phyloP scores from a whole-genome alignment of 2,888 invertebrate genomes.

The Hoplodrina ambigua region DNA sequence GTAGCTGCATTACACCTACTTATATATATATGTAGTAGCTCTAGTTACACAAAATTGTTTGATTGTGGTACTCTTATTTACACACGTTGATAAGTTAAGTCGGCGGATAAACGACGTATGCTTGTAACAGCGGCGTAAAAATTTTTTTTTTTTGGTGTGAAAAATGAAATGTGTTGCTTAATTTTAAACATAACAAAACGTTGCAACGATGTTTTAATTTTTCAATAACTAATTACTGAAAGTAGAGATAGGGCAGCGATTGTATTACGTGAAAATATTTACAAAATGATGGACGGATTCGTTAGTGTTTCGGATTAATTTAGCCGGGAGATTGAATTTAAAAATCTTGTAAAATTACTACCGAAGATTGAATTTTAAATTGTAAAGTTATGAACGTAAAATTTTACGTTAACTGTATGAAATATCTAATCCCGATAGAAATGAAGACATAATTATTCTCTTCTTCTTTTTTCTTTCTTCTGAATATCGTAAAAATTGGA shows the following conservation, averaged over 20 bases:
- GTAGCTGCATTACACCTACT: not conserved
- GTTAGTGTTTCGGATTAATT: not conserved
- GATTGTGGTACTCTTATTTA: constrained; percentile 63
- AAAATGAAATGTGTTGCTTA: not conserved
- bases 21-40: constrained; percentile 35
- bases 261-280: constrained; percentile 23
- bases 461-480: constrained; percentile 1
- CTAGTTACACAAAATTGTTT: constrained; percentile 69
- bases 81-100: constrained; percentile 62
- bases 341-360: constrained; percentile 23
- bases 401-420: too few relatives aligned
- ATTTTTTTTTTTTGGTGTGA: not conserved
- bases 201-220: not conserved
- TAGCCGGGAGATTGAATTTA: constrained; percentile 16
- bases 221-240: constrained; percentile 17
- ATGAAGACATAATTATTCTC: too few relatives aligned
- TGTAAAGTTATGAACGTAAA: not conserved
- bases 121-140: constrained; percentile 62
- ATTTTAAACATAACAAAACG: not conserved
- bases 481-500: constrained; percentile 19
- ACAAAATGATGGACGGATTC: constrained; percentile 7
- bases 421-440: too few relatives aligned
- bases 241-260: constrained; percentile 15
- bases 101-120: constrained; percentile 57
- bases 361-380: constrained; percentile 31